Evolutionary conservation across 2,888 invertebrate species (phyloP), one percentile per base, ranked within the genome.

Genomic region (Tetranychus truncatus): DNA sequence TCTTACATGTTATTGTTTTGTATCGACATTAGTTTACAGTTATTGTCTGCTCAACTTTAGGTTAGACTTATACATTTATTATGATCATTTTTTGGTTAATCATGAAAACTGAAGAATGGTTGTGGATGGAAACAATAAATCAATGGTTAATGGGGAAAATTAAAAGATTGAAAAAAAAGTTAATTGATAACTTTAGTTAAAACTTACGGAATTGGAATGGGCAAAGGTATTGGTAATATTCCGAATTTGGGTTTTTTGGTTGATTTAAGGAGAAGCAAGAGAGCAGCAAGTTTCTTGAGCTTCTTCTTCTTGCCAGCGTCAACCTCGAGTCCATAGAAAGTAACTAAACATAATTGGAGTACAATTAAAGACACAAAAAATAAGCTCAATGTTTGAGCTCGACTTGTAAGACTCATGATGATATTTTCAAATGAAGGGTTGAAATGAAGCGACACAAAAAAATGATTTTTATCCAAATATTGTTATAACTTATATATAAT

Each of bases 171-270:
- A 7, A 55, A 55, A 55, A 55, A 0, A 55, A 55, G 55, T 34
- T 34, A 34, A 34, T 34, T 34, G 4, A 0, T 34, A 55, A 55
- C 55, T 55, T 55, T 3, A 5, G 34, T 34, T 34, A 45, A 24
- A 11, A 72, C 72, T 72, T 24, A 11, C 11, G 55, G 55, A 55
- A 73, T 45, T n/a, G 73, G 73, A 21, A 73, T 46, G 5, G 73
- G 73, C 1, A 73, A 55, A 9, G 73, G 73, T 8, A 73, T 73
- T 8, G 73, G 73, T 15, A 73, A 21, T 20, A 69, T 69, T 69
- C 69, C 69, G 21, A 69, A 69, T 24, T 69, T 69, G 21, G 69
- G 69, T 69, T 69, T 69, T 21, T 69, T 69, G 20, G 69, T 24
- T 21, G 20, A 24, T 69, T 69, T 69, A 4, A 69, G 69, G 8